phyloP scores from a whole-genome alignment of 1,140 invertebrate species.

The Psilanteris sp. region DNA sequence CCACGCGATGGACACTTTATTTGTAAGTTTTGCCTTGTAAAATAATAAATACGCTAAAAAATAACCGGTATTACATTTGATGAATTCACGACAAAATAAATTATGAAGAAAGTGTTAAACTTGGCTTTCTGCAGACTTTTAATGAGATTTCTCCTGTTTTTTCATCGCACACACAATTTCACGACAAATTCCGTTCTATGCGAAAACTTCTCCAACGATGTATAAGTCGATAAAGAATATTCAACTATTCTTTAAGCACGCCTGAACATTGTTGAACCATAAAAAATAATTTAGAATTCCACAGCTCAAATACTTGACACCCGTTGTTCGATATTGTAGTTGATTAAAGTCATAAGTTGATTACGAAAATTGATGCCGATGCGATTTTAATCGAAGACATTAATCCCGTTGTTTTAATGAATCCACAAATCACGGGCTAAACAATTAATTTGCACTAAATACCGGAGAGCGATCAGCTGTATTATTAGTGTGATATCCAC shows the following conservation, averaged over 20 bases:
- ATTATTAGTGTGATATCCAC: too few species aligned
- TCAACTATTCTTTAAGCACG: constrained; percentile 21
- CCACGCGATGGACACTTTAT: constrained; percentile 14
- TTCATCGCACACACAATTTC: constrained; percentile 22
- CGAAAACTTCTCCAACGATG: constrained; percentile 1
- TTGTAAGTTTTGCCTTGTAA: background rate
- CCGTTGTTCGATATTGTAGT: constrained; percentile 7
- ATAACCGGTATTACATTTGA: constrained; percentile 21
- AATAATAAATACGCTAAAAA: constrained; percentile 15
- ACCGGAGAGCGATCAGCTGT: too few species aligned
- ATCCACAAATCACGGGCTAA: too few species aligned
- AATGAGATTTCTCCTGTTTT: constrained; percentile 18
- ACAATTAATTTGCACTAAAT: too few species aligned
- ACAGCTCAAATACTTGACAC: constrained; percentile 18
- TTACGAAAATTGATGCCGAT: too few species aligned
- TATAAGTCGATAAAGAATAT: constrained; percentile 32
- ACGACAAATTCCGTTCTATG: constrained; percentile 13
- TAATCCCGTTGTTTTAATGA: too few species aligned
- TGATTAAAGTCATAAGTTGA: too few species aligned
- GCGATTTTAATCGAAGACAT: too few species aligned
- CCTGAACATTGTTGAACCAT: constrained; percentile 24
- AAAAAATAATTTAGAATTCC: constrained; percentile 31
- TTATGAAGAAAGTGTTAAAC: constrained; percentile 26
- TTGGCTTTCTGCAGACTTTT: constrained; percentile 12
- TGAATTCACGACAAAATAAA: constrained; percentile 8